phyloP scores from a whole-genome alignment of 2,113 vertebrate genomes.

The Tachysurus fulvidraco region DNA sequence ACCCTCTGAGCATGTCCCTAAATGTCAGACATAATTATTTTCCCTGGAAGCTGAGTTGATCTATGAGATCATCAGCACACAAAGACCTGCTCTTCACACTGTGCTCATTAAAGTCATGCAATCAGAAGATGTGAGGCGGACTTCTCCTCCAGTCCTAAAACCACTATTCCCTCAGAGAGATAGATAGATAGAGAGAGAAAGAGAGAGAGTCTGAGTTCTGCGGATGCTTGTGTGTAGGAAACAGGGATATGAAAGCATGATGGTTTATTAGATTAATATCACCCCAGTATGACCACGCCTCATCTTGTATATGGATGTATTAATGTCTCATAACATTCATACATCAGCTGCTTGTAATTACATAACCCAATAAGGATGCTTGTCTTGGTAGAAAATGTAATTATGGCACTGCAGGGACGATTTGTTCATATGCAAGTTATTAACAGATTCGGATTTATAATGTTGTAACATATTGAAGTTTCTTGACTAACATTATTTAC shows the following conservation, averaged over 20 bases:
- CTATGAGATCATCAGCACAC: constrained; percentile 30
- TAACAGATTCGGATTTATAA: neutral
- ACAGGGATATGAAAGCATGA: neutral
- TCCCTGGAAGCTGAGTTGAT: constrained; percentile 4
- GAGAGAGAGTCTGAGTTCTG: neutral
- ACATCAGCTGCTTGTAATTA: neutral
- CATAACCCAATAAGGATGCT: neutral
- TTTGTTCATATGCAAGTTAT: neutral
- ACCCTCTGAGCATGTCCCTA: constrained; percentile 57
- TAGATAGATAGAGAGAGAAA: neutral
- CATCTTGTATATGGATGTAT: neutral
- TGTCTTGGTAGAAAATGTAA: neutral
- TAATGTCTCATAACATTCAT: neutral
- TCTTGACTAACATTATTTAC: neutral
- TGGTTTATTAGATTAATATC: neutral
- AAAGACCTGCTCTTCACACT: constrained; percentile 31
- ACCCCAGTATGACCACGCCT: neutral
- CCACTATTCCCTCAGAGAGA: neutral
- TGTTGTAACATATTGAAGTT: neutral
- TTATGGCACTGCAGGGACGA: neutral
- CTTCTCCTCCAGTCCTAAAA: neutral
- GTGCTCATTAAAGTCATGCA: constrained; percentile 17
- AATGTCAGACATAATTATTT: constrained; percentile 66
- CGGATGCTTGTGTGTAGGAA: neutral
- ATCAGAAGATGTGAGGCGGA: neutral